Evolutionary conservation across 2,113 vertebrate genomes (phyloP), one percentile per base, ranked within the genome.

Genomic region (Cephalopterus ornatus): DNA sequence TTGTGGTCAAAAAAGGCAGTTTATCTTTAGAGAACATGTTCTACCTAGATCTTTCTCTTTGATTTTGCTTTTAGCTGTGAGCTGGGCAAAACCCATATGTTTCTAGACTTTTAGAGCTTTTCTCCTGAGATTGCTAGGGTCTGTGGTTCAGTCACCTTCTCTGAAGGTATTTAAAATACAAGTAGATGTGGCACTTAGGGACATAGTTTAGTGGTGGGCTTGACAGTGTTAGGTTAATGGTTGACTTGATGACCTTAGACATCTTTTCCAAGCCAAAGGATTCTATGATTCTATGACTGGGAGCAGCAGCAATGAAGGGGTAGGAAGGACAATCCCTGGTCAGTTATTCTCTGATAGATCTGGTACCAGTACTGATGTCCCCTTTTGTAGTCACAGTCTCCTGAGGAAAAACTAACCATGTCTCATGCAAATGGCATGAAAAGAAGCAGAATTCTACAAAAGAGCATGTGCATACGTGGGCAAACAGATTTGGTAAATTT

Each of bases 331-430:
- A n/a, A 20, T 62, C 18, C 6, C 77, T 61, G 49, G 32, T 76
- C 59, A 39, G 8, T 42, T 79, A 24, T 53, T 71, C 50, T 91
- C 50, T 72, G 37, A 24, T 20, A 37, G 15, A 8, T 65, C 32
- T 73, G 42, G 26, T 53, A 28, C 13, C 22, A n/a, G 46, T 28
- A 35, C 10, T 53, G 12, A 8, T 39, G 44, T 44, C 28, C 12
- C 15, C 9, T 21, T 47, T 0, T 4, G 11, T 1, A 6, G n/a
- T 30, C 27, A 49, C 30, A 37, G 27, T 13, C 16, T 72, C 23
- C 53, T 83, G 19, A 17, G 24, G 33, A 50, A 91, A 84, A 10
- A 76, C 13, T 7, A 77, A 12, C 0, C 10, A 6, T 0, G 1
- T 46, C 65, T 71, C 35, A 16, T 44, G 32, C 26, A 87, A 91